Conservation (phyloP, 2,113 vertebrate species). For the Galemys pyrenaicus region DNA sequence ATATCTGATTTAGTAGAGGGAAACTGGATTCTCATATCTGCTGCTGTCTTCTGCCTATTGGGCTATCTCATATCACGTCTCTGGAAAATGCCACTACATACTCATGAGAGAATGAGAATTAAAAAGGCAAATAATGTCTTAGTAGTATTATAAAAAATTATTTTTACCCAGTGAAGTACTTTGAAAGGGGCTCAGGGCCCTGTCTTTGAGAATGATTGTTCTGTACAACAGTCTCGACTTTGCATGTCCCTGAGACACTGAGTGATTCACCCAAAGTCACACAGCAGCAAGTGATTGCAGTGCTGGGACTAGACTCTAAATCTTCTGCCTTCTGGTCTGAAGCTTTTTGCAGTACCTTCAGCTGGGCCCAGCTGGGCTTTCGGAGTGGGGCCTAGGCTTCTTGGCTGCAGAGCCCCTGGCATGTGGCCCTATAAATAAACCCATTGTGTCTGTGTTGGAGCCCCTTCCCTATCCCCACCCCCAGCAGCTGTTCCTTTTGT, state of each 20-base stretch:
- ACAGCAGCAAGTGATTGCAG: background rate
- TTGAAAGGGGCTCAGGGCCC: background rate
- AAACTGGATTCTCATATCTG: background rate
- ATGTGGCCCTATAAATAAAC: constrained; percentile 68
- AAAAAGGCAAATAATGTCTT: background rate
- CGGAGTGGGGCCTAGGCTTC: constrained; percentile 17
- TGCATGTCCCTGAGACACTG: background rate
- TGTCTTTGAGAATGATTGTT: background rate
- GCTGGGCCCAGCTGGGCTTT: background rate
- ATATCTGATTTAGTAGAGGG: background rate
- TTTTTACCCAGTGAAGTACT: background rate
- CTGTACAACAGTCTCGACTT: background rate
- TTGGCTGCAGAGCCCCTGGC: constrained; percentile 47
- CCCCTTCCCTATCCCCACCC: constrained; percentile 21
- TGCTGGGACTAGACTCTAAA: background rate
- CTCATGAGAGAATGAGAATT: background rate
- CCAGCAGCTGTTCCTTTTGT: constrained; percentile 59
- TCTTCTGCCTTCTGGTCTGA: background rate
- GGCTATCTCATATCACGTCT: background rate
- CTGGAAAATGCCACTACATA: background rate
- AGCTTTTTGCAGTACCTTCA: background rate
- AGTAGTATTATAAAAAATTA: background rate
- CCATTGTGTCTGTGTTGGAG: constrained; percentile 51
- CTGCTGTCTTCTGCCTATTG: background rate
- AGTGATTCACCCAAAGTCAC: background rate